A percentile compares a stretch with the other conserved stretches of the same genome.
phyloP scores from a whole-genome alignment of 2,888 invertebrate species.

The Harpalus rufipes region DNA sequence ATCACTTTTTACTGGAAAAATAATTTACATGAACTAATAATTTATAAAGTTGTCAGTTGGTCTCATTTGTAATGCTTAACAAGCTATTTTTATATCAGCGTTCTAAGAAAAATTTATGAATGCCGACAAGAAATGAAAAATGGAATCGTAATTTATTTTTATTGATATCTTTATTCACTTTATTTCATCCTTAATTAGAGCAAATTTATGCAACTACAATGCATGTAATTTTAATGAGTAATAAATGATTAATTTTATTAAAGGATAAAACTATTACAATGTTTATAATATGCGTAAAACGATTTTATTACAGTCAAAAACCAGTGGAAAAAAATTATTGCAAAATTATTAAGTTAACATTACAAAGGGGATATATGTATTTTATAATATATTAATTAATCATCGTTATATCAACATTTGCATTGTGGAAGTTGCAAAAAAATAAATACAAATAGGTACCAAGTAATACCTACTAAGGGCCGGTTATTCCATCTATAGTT shows the following conservation, averaged over 20 bases:
- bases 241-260: conserved; percentile 13
- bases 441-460: no score
- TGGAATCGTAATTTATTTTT: conserved; percentile 38
- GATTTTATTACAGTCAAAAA: no score
- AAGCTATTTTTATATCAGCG: conserved; percentile 36
- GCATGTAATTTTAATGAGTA: conserved; percentile 32
- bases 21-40: conserved; percentile 38
- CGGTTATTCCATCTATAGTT: no score
- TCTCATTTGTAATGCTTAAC: conserved; percentile 45
- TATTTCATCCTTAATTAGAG: conserved; percentile 31
- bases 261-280: background rate
- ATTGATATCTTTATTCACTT: conserved; percentile 32
- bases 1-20: conserved; percentile 42
- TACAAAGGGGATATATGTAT: no score
- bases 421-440: no score
- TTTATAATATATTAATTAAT: no score
- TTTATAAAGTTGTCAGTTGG: conserved; percentile 38
- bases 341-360: no score
- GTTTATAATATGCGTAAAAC: background rate
- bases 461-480: no score
- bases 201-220: conserved; percentile 41
- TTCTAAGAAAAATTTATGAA: conserved; percentile 36
- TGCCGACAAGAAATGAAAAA: conserved; percentile 31
- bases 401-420: no score
- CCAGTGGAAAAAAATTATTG: no score